These are phyloP conservation scores for Hyles lineata DNA, from an alignment of 2,888 invertebrate species.

Conservation along the genomic window DNA sequence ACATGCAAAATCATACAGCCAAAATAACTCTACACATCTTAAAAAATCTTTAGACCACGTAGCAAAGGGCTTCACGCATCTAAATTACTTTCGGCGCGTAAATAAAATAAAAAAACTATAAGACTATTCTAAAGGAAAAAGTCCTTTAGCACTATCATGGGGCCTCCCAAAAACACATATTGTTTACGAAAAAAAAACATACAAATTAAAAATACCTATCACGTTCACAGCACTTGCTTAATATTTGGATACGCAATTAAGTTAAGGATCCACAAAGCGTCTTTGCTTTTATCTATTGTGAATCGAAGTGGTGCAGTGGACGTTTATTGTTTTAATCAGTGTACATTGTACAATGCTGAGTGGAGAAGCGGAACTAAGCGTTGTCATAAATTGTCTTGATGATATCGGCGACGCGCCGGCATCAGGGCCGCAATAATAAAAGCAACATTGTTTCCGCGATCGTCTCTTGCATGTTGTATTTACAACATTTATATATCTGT, in stretches of 20 bases:
- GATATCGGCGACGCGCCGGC: conserved; percentile 53
- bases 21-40: too few species aligned
- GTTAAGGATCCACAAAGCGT: not conserved
- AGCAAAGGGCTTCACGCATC: too few species aligned
- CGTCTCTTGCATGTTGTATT: conserved; percentile 40
- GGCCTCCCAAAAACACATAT: not conserved
- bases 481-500: too few species aligned
- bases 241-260: not conserved
- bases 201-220: too few species aligned
- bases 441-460: conserved; percentile 50
- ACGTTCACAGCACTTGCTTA: too few species aligned
- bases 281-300: conserved; percentile 7
- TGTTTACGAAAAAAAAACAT: not conserved
- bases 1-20: too few species aligned
- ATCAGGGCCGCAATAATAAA: conserved; percentile 42
- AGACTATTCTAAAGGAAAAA: too few species aligned
- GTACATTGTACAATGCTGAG: conserved; percentile 1
- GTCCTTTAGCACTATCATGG: too few species aligned
- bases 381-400: conserved; percentile 54
- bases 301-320: conserved; percentile 30
- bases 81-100: too few species aligned
- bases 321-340: conserved; percentile 25
- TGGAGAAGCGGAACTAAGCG: conserved; percentile 61
- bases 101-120: too few species aligned
- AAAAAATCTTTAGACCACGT: too few species aligned